These are phyloP conservation scores for Sicus ferrugineus DNA, from an alignment of 2,888 invertebrate genomes.

Conservation along the genomic window DNA sequence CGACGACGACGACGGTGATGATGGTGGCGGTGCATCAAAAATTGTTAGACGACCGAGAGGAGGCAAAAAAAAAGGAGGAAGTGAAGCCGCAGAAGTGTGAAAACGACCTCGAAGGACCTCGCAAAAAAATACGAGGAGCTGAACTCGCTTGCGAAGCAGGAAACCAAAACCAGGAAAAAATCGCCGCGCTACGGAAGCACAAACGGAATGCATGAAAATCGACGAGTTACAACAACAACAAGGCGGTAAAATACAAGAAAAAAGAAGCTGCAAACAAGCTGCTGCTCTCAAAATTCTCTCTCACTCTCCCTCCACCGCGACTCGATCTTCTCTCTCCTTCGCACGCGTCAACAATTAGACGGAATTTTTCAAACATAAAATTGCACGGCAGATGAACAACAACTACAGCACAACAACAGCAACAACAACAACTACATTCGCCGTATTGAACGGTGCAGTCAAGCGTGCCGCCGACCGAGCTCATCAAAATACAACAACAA, in stretches of 20 bases:
- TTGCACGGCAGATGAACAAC: slow-evolving; percentile 42
- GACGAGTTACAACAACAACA: background rate
- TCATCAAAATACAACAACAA: slow-evolving; percentile 24
- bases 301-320: background rate
- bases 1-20: background rate
- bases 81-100: background rate
- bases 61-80: too few species aligned
- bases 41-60: too few species aligned
- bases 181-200: too few species aligned
- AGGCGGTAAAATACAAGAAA: background rate
- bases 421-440: background rate
- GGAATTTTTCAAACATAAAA: too few species aligned
- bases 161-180: too few species aligned
- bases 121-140: slow-evolving; percentile 6
- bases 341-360: background rate
- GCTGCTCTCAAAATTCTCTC: background rate
- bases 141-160: background rate
- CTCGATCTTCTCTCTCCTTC: background rate
- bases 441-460: slow-evolving; percentile 56
- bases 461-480: slow-evolving; percentile 49
- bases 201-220: background rate
- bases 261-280: background rate
- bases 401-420: slow-evolving; percentile 35
- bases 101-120: background rate
- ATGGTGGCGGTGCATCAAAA: background rate